phyloP scores from a whole-genome alignment of 2,888 invertebrate species.

The Hypomecis atomaria region DNA sequence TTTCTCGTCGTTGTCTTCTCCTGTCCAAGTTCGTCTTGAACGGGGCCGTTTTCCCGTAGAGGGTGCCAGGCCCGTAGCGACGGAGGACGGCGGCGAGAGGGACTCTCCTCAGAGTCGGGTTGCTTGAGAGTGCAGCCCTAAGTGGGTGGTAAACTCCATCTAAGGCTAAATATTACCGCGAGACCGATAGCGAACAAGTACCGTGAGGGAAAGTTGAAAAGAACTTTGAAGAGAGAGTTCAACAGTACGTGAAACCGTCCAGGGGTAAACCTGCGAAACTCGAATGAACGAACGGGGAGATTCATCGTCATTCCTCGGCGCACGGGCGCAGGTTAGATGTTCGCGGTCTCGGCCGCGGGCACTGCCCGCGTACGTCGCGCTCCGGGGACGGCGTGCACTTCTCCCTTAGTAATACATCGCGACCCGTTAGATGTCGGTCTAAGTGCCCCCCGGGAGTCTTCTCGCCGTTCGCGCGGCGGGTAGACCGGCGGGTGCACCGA shows the following conservation, averaged over 20 bases:
- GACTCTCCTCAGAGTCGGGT: constrained; percentile 75
- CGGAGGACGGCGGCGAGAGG: constrained; percentile 55
- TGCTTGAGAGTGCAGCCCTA: constrained; percentile 86
- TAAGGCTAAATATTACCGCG: constrained; percentile 85
- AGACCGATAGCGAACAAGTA: constrained; percentile 88
- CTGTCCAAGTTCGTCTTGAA: constrained; percentile 70
- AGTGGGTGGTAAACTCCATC: constrained; percentile 86
- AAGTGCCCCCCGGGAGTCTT: too few species aligned
- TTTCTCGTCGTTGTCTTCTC: constrained; percentile 54
- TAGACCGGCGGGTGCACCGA: too few species aligned
- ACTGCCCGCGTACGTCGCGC: too few species aligned
- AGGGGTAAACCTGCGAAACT: constrained; percentile 85
- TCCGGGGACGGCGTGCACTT: too few species aligned
- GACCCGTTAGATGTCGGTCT: constrained; percentile 82
- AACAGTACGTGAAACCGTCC: constrained; percentile 81
- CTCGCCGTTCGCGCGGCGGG: too few species aligned
- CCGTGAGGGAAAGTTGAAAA: constrained; percentile 89
- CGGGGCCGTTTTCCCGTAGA: constrained; percentile 77
- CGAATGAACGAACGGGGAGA: constrained; percentile 75
- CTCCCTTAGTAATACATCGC: constrained; percentile 80
- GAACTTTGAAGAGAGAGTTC: constrained; percentile 87
- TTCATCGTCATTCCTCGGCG: too few species aligned
- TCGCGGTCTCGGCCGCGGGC: too few species aligned
- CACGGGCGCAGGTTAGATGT: too few species aligned
- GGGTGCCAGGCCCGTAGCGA: constrained; percentile 83